A percentile compares a stretch with the other conserved stretches of the same genome.
Conservation (phyloP, 2,113 vertebrate species). For the Amia ocellicauda region DNA sequence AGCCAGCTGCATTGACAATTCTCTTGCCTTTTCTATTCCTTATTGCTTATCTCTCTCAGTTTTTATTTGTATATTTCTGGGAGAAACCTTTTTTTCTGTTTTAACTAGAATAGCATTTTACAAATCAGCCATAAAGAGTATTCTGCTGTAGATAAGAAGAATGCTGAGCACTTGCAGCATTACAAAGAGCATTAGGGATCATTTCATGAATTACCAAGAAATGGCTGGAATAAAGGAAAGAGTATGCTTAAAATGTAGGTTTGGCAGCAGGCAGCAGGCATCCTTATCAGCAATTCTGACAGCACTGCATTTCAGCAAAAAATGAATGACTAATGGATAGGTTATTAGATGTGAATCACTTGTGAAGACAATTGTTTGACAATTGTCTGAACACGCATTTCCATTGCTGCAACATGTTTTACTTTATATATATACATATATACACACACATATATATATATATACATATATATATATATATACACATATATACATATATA, state of each 20-base stretch:
- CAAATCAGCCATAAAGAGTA: conserved; percentile 17
- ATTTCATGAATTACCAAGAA: background rate
- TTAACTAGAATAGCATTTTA: conserved; percentile 12
- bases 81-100: background rate
- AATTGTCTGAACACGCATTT: background rate
- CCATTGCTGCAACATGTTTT: no score
- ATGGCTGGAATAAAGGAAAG: background rate
- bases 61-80: background rate
- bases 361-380: background rate
- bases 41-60: conserved; percentile 48
- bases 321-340: background rate
- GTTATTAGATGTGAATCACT: background rate
- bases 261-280: background rate
- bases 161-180: background rate
- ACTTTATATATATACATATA: no score
- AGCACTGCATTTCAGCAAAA: background rate
- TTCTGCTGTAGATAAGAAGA: conserved; percentile 7
- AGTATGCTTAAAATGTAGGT: conserved; percentile 1
- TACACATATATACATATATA: no score
- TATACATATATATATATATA: no score
- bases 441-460: no score
- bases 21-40: conserved; percentile 42
- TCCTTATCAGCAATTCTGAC: background rate
- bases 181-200: background rate
- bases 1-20: conserved; percentile 39